Conservation (phyloP, 2,797 vertebrate species). For the Argya squamiceps region DNA sequence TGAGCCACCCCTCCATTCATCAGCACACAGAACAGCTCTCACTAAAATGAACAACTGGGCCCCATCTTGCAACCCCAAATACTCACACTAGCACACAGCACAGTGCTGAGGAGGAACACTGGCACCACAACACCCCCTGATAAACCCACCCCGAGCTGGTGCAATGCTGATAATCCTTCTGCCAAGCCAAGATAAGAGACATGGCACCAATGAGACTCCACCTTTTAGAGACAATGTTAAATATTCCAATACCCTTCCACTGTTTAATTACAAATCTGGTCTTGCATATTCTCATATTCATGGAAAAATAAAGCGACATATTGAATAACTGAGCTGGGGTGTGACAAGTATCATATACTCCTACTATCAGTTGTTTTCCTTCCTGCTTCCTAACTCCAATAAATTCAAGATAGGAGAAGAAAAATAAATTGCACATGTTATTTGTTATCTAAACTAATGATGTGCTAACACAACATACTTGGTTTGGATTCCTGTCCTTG, state of each 20-base stretch:
- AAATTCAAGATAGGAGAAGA: background rate
- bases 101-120: accelerated
- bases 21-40: background rate
- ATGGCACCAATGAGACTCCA: accelerated
- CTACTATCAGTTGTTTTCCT: background rate
- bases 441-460: background rate
- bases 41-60: background rate
- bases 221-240: background rate
- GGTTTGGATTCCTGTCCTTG: background rate
- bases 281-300: background rate
- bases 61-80: background rate
- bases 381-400: background rate
- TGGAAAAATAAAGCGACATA: background rate
- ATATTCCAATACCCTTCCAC: background rate
- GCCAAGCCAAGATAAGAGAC: background rate
- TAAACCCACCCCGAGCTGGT: background rate
- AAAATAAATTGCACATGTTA: background rate
- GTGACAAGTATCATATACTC: background rate
- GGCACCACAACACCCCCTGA: background rate
- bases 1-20: background rate
- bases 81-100: background rate
- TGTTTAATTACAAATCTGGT: background rate
- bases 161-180: background rate
- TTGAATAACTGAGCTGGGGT: background rate
- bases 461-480: background rate